These are phyloP conservation scores for Tenthredo scrophulariae DNA, from an alignment of 2,888 invertebrate species.

Conservation along the genomic window DNA sequence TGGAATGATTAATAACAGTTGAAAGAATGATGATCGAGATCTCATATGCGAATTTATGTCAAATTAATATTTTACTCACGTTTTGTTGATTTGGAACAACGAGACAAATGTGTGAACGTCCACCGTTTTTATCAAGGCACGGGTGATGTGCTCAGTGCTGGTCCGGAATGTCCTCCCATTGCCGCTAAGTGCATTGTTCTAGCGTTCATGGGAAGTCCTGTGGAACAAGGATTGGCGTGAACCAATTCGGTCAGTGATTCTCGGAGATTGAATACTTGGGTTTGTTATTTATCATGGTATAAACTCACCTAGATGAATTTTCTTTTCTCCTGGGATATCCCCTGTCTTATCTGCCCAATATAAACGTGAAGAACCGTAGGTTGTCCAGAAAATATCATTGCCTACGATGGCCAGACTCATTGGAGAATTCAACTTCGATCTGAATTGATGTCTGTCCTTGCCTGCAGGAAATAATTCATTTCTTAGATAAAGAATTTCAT, in stretches of 20 bases:
- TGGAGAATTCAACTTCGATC: constrained; percentile 76
- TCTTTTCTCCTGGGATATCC: constrained; percentile 72
- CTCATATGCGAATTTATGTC: background rate
- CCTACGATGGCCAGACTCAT: constrained; percentile 82
- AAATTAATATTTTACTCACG: constrained; percentile 20
- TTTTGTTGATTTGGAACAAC: constrained; percentile 71
- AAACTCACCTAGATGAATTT: constrained; percentile 74
- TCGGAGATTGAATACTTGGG: constrained; percentile 41
- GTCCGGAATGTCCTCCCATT: constrained; percentile 75
- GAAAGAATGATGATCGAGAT: background rate
- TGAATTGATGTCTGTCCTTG: constrained; percentile 75
- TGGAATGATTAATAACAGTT: no score
- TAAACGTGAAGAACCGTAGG: constrained; percentile 80
- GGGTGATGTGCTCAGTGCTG: constrained; percentile 79
- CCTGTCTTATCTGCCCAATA: constrained; percentile 82
- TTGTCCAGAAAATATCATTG: constrained; percentile 87
- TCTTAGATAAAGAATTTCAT: background rate
- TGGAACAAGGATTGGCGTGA: constrained; percentile 49
- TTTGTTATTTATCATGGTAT: background rate
- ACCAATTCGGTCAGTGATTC: background rate
- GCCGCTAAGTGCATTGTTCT: constrained; percentile 79
- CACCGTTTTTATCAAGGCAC: constrained; percentile 82
- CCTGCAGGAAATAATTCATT: constrained; percentile 65
- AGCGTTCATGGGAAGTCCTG: constrained; percentile 69
- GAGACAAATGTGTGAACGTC: constrained; percentile 88